Conservation (phyloP, 2,888 invertebrate genomes). For the Scelioninae gen. 1 region DNA sequence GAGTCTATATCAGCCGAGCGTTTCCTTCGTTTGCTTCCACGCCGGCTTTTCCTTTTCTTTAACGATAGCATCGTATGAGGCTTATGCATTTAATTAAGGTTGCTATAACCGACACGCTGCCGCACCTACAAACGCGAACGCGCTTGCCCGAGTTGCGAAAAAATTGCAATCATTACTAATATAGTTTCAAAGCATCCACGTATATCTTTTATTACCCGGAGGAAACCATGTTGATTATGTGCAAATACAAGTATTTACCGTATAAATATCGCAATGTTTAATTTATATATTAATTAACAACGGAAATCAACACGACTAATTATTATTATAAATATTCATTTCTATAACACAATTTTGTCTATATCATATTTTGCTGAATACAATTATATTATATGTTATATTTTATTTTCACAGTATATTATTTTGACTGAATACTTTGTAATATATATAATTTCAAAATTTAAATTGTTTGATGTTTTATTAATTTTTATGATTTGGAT, state of each 20-base stretch:
- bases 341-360: background rate
- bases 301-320: conserved; percentile 17
- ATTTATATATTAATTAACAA: conserved; percentile 45
- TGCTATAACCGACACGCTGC: conserved; percentile 71
- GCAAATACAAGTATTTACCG: conserved; percentile 48
- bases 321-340: conserved; percentile 10
- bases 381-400: no score
- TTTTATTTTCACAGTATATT: background rate
- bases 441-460: no score
- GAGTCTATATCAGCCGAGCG: conserved; percentile 64
- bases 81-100: conserved; percentile 76
- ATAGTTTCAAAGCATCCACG: conserved; percentile 57
- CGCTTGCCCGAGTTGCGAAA: conserved; percentile 68
- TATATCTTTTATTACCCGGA: conserved; percentile 50
- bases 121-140: conserved; percentile 68
- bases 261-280: conserved; percentile 41
- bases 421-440: no score
- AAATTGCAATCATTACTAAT: conserved; percentile 63
- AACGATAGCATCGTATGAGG: conserved; percentile 76
- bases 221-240: conserved; percentile 50
- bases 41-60: conserved; percentile 75
- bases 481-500: no score
- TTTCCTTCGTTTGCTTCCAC: conserved; percentile 74
- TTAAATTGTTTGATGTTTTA: no score
- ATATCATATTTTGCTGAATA: no score